phyloP scores from a whole-genome alignment of 1,140 invertebrate genomes.

The Tetramorium simillimum region DNA sequence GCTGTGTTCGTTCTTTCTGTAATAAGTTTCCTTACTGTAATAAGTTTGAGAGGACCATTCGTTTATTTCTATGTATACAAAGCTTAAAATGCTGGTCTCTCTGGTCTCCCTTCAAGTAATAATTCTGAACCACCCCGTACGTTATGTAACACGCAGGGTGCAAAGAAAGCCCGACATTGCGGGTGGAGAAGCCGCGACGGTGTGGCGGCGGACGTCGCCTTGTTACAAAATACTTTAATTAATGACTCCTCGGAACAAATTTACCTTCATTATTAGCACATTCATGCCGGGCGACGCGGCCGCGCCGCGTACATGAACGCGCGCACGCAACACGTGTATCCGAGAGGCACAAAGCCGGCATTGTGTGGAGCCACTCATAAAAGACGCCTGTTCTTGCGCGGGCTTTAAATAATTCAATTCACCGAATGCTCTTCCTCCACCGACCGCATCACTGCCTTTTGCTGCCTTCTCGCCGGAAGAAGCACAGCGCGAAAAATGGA shows the following conservation, averaged over 20 bases:
- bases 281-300: slow-evolving; percentile 69
- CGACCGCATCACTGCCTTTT: slow-evolving; percentile 76
- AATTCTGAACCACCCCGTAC: slow-evolving; percentile 28
- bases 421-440: slow-evolving; percentile 80
- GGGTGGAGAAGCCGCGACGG: slow-evolving; percentile 20
- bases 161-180: slow-evolving; percentile 46
- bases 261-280: slow-evolving; percentile 84
- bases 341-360: slow-evolving; percentile 80
- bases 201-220: slow-evolving; percentile 60
- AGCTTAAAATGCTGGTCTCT: neutral
- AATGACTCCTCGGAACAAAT: slow-evolving; percentile 84
- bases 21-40: neutral
- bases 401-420: slow-evolving; percentile 85
- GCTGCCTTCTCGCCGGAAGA: slow-evolving; percentile 74
- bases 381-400: slow-evolving; percentile 82
- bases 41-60: neutral
- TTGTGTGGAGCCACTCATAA: slow-evolving; percentile 80
- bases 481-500: slow-evolving; percentile 48
- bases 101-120: neutral
- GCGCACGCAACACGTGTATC: slow-evolving; percentile 73
- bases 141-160: slow-evolving; percentile 46
- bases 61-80: neutral
- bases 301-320: slow-evolving; percentile 64
- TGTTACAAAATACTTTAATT: slow-evolving; percentile 84
- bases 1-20: neutral